Conservation (phyloP, 2,113 vertebrate species). For the Nothobranchius kuhntae region DNA sequence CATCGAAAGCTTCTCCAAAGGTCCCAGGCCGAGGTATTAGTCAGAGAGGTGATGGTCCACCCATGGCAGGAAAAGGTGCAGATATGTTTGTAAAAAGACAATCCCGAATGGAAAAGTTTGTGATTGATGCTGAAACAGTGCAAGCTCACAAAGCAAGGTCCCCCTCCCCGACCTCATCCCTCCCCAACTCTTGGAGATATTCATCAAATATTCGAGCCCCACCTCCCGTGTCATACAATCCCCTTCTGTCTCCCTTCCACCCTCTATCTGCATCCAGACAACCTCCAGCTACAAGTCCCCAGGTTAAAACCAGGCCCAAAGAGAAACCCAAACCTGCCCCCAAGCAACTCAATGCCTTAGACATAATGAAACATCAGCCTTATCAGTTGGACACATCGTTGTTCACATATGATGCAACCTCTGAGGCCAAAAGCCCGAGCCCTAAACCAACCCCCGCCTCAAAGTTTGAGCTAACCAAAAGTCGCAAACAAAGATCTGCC, state of each 20-base stretch:
- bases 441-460: conserved; percentile 70
- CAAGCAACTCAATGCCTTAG: conserved; percentile 88
- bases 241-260: conserved; percentile 89
- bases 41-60: conserved; percentile 77
- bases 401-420: conserved; percentile 87
- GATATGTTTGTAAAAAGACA: conserved; percentile 92
- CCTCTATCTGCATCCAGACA: conserved; percentile 84
- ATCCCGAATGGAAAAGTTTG: conserved; percentile 94
- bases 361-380: conserved; percentile 96
- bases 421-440: conserved; percentile 72
- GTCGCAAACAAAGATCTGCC: conserved; percentile 42
- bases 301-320: conserved; percentile 70
- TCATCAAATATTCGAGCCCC: conserved; percentile 95
- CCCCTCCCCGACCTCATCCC: conserved; percentile 88
- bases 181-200: conserved; percentile 94
- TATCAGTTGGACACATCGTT: conserved; percentile 91
- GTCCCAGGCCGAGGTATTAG: conserved; percentile 57
- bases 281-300: conserved; percentile 74
- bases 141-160: conserved; percentile 83
- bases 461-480: conserved; percentile 58
- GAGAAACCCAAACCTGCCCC: conserved; percentile 81
- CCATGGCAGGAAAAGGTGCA: conserved; percentile 88
- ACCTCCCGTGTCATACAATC: conserved; percentile 92
- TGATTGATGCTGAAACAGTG: conserved; percentile 90
- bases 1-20: conserved; percentile 73